Evolutionary conservation across 2,113 vertebrate species (phyloP).

Genomic region (Coptodon rendalli): DNA sequence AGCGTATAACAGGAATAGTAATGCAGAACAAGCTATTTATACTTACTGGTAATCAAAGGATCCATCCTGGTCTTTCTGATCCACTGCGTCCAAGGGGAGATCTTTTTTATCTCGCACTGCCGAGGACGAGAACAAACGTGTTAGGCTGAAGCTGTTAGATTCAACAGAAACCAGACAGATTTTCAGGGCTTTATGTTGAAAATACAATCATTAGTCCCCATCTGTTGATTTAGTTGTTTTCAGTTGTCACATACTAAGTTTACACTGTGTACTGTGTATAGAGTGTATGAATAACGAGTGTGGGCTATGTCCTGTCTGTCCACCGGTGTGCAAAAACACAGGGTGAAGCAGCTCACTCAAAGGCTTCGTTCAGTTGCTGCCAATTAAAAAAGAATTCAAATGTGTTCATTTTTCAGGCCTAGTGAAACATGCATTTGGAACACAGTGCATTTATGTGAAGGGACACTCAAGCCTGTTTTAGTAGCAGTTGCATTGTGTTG

Average conservation of each 20-base stretch:
- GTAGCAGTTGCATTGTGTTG: not conserved
- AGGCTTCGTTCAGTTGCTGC: not conserved
- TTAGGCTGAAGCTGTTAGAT: not conserved
- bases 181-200: not conserved
- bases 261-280: not conserved
- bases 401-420: not conserved
- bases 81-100: constrained; percentile 84
- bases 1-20: not conserved
- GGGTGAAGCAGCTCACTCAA: not conserved
- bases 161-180: not conserved
- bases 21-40: not conserved
- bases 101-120: constrained; percentile 93
- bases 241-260: not conserved
- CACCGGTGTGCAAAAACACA: not conserved
- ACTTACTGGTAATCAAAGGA: constrained; percentile 96
- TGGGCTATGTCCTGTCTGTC: not conserved
- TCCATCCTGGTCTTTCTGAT: constrained; percentile 91
- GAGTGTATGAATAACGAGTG: not conserved
- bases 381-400: not conserved
- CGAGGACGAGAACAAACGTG: not conserved
- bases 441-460: not conserved
- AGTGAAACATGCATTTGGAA: not conserved
- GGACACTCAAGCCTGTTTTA: not conserved
- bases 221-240: not conserved
- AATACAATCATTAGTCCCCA: not conserved